Conservation (phyloP, 1,140 invertebrate genomes). For the Diabrotica virgifera region DNA sequence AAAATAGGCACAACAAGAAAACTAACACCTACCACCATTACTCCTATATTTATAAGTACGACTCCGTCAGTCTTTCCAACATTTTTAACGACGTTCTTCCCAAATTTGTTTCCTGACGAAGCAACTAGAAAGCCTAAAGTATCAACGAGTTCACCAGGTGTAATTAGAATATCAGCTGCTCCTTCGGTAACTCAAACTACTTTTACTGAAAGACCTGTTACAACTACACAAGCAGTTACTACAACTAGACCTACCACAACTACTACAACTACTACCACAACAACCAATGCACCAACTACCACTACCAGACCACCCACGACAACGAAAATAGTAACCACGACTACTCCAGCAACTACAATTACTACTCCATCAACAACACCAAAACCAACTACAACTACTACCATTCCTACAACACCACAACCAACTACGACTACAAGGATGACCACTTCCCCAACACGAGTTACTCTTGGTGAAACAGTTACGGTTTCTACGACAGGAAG, state of each 20-base stretch:
- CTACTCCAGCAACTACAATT: constrained; percentile 11
- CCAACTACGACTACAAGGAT: constrained; percentile 18
- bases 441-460: constrained; percentile 20
- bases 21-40: constrained; percentile 25
- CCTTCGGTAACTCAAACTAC: constrained; percentile 10
- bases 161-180: constrained; percentile 11
- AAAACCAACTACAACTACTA: constrained; percentile 19
- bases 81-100: constrained; percentile 32
- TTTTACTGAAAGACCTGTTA: neutral
- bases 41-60: constrained; percentile 1
- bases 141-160: neutral
- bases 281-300: constrained; percentile 1
- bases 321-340: neutral
- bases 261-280: constrained; percentile 4
- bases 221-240: constrained; percentile 5
- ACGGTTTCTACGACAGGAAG: constrained; percentile 18
- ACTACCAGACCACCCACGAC: constrained; percentile 12
- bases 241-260: constrained; percentile 6
- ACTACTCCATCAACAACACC: constrained; percentile 8
- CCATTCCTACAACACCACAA: constrained; percentile 1
- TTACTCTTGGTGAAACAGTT: constrained; percentile 4
- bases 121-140: neutral
- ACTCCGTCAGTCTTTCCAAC: constrained; percentile 21
- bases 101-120: constrained; percentile 27
- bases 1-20: constrained; percentile 21